Conservation (phyloP, 92 coral and sea anemone genomes). For the Bergia puertoricense region DNA sequence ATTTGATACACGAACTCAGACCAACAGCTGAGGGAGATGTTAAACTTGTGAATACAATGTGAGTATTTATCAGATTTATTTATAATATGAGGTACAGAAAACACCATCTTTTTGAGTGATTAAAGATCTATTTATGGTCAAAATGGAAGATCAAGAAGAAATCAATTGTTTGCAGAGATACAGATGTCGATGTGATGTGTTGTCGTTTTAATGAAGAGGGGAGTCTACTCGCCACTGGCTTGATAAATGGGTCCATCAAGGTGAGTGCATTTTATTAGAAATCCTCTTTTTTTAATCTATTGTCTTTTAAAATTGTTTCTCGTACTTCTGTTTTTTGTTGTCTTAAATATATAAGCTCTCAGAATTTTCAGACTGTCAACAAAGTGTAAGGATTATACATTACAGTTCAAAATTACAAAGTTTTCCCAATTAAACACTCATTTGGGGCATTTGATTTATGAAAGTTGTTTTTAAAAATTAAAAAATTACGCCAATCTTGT, state of each 20-base stretch:
- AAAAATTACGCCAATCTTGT: not conserved
- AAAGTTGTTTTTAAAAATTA: no score
- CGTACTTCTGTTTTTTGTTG: not conserved
- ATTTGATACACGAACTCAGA: conserved; percentile 45
- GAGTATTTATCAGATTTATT: conserved; percentile 18
- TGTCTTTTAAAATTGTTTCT: not conserved
- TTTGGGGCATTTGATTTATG: not conserved
- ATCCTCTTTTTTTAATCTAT: not conserved
- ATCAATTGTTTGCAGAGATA: conserved; percentile 63
- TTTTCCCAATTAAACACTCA: not conserved
- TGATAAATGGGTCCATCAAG: conserved; percentile 87
- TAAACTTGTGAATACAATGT: conserved; percentile 72
- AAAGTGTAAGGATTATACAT: not conserved
- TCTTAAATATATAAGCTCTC: not conserved
- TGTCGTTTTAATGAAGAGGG: conserved; percentile 95
- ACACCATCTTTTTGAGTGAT: not conserved
- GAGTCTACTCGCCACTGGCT: conserved; percentile 85
- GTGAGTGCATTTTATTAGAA: conserved; percentile 45
- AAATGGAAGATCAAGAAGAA: not conserved
- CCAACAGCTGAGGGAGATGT: conserved; percentile 85
- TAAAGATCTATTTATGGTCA: not conserved
- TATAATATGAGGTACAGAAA: no score
- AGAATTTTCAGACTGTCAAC: not conserved
- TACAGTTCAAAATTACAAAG: not conserved
- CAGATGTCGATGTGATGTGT: conserved; percentile 95